Conservation (phyloP, 2,888 invertebrate species). For the Mimachlamys varia region DNA sequence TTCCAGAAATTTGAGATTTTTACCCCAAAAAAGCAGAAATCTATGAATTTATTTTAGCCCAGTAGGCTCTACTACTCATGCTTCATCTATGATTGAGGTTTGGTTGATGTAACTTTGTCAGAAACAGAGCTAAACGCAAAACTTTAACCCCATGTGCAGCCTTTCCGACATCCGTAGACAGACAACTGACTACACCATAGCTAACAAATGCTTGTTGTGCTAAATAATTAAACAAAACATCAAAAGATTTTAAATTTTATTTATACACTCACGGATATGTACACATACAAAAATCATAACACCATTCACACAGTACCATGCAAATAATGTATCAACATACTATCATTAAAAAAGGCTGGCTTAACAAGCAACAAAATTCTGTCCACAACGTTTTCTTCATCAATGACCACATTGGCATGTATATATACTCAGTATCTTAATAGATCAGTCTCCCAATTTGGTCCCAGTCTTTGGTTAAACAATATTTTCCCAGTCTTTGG, state of each 20-base stretch:
- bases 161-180: too few species aligned
- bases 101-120: too few species aligned
- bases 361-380: slow-evolving; percentile 10
- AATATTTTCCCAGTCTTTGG: too few species aligned
- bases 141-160: too few species aligned
- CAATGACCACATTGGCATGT: not conserved
- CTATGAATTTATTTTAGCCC: too few species aligned
- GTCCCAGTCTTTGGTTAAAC: not conserved
- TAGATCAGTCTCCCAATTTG: not conserved
- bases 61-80: too few species aligned
- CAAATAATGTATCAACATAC: slow-evolving; percentile 22
- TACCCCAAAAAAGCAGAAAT: too few species aligned
- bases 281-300: slow-evolving; percentile 28
- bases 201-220: too few species aligned
- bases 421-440: not conserved
- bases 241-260: not conserved
- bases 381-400: not conserved
- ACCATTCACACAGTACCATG: slow-evolving; percentile 33
- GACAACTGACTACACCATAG: too few species aligned
- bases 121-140: too few species aligned
- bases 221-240: not conserved
- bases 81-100: too few species aligned
- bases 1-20: too few species aligned
- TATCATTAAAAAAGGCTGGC: slow-evolving; percentile 25
- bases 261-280: not conserved